Conservation (phyloP, 37 sponge, comb jelly and placozoan species). For the Cliona cf. orientalis region DNA sequence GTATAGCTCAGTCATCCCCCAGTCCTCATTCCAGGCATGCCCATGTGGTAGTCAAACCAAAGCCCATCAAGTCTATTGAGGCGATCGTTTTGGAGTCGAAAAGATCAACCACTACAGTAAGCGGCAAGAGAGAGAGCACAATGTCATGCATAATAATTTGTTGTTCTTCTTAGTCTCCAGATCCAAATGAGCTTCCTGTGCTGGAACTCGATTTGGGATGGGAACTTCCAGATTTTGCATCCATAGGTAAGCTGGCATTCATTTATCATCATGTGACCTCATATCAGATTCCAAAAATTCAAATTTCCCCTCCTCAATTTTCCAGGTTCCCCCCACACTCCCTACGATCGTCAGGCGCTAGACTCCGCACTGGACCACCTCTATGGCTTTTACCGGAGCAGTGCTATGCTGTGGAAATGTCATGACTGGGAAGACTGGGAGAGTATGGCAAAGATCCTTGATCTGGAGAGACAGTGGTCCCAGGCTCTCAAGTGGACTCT, state of each 20-base stretch:
- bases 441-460: constrained; percentile 49
- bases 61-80: too few species aligned
- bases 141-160: background rate
- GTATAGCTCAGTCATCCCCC: too few species aligned
- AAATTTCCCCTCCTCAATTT: background rate
- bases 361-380: constrained; percentile 44
- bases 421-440: constrained; percentile 67
- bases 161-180: constrained; percentile 16
- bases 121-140: background rate
- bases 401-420: constrained; percentile 41
- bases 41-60: too few species aligned
- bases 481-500: too few species aligned
- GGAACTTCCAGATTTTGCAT: constrained; percentile 65
- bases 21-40: too few species aligned
- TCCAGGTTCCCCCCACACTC: constrained; percentile 11
- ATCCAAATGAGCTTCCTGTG: background rate
- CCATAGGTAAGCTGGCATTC: constrained; percentile 47
- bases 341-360: constrained; percentile 42
- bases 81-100: too few species aligned
- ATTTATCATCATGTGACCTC: background rate
- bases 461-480: constrained; percentile 53
- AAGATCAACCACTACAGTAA: too few species aligned
- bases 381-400: constrained; percentile 58
- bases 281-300: background rate
- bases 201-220: constrained; percentile 64